Evolutionary conservation across 2,113 vertebrate species (phyloP).

Genomic region (Odontophorus gujanensis): DNA sequence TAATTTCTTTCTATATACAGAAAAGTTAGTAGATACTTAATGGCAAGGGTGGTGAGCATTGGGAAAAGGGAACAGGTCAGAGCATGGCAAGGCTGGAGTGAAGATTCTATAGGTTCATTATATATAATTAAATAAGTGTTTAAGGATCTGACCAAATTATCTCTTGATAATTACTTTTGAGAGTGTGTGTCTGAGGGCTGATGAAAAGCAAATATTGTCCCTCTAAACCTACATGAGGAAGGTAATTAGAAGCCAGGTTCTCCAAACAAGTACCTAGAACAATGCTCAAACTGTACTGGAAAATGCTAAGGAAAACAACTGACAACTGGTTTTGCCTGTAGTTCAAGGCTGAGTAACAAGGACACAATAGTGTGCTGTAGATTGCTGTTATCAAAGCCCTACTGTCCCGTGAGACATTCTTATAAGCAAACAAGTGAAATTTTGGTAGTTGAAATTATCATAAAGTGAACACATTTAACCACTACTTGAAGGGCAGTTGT

Average conservation of each 20-base stretch:
- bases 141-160: neutral
- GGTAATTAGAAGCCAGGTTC: neutral
- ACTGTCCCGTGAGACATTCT: neutral
- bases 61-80: neutral
- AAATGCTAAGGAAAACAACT: neutral
- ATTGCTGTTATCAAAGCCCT: neutral
- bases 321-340: neutral
- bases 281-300: neutral
- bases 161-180: neutral
- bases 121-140: neutral
- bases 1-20: neutral
- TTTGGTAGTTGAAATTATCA: neutral
- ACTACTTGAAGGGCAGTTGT: neutral
- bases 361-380: neutral
- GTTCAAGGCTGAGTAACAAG: conserved; percentile 3
- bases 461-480: neutral
- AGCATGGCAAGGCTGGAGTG: neutral
- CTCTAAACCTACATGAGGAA: neutral
- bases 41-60: neutral
- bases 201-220: neutral
- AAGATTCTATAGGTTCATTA: neutral
- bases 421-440: neutral
- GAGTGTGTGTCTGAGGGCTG: neutral
- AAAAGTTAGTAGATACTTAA: neutral
- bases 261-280: accelerated